Evolutionary conservation across 2,888 invertebrate species (phyloP), one percentile per base, ranked within the genome.

Genomic region (Pediacus dermestoides): DNA sequence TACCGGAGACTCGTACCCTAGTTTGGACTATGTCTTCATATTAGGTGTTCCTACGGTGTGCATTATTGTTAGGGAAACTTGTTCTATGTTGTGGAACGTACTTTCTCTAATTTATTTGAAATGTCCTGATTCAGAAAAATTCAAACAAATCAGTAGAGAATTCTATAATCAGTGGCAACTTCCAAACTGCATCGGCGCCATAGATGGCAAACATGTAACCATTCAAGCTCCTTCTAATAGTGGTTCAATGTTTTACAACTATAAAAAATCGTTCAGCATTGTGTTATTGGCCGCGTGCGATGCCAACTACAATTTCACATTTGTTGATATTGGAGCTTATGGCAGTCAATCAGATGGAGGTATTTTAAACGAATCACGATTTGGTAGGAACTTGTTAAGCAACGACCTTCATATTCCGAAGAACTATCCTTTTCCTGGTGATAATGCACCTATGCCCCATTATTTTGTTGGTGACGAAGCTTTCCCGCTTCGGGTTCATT

Each of bases 401-500:
- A 26, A 26, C 10, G 10, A 7, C n/a, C 10, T 26, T 4, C 4
- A 9, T 11, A 4, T 26, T 4, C 10, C 26, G 4, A 9, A 4
- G 6, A 11, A 26, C 10, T 7, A 7, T 9, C 7, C 10, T 9
- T 10, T 26, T 4, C 26, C 26, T 26, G 26, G 26, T 7, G 10
- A 4, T 9, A 9, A 7, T 7, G 26, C 6, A 26, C 4, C 4
- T 4, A 9, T 26, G 4, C 14, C 30, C 2, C 30, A 30, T 30
- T 16, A 2, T 36, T 28, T 36, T 30, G 36, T 36, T 16, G 30
- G 18, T 8, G 37, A 37, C 30, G 37, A 21, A n/a, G 37, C 37
- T 2, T 37, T 37, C 11, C 30, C 30, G 2, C 9, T 37, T 9
- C 12, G 14, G 12, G 8, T 25, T 15, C 13, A 38, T 26, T 11